A percentile compares a stretch with the other conserved stretches of the same genome.
Conservation (phyloP, 2,113 vertebrate genomes). For the Oenanthe oenanthe region DNA sequence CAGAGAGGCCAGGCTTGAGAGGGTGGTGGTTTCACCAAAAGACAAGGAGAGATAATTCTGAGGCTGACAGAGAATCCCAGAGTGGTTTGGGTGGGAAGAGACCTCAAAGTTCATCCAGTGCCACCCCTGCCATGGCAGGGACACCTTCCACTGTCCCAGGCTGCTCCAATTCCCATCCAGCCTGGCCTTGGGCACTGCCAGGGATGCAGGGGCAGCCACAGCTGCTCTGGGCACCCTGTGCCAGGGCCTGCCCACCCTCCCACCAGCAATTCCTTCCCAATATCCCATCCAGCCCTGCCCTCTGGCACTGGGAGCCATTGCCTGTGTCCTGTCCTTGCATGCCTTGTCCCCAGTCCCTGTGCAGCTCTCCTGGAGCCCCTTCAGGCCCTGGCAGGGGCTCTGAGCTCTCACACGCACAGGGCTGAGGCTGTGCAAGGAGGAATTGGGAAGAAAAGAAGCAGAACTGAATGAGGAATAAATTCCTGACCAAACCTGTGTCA, state of each 20-base stretch:
- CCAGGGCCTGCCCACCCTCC: too few relatives aligned
- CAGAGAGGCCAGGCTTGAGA: neutral
- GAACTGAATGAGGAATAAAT: neutral
- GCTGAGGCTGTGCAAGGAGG: neutral
- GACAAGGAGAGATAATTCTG: neutral
- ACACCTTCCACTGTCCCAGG: neutral
- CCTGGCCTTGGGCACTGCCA: neutral
- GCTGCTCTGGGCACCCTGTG: too few relatives aligned
- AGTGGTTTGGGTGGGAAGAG: neutral
- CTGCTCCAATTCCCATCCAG: neutral
- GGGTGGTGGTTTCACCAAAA: fast-evolving
- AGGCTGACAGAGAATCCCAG: neutral
- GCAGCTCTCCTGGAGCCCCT: too few relatives aligned
- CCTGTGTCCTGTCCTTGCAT: too few relatives aligned
- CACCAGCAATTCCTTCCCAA: too few relatives aligned
- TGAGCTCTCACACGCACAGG: too few relatives aligned
- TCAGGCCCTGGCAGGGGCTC: too few relatives aligned
- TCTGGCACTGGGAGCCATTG: too few relatives aligned
- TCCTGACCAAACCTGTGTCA: neutral
- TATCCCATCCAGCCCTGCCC: too few relatives aligned
- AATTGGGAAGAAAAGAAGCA: neutral
- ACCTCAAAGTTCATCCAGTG: fast-evolving
- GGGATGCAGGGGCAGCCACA: too few relatives aligned
- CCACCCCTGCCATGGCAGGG: neutral
- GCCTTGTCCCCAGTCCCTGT: too few relatives aligned